Base-by-base conservation (phyloP, 2,113 vertebrate genomes). In the Podilymbus podiceps region DNA sequence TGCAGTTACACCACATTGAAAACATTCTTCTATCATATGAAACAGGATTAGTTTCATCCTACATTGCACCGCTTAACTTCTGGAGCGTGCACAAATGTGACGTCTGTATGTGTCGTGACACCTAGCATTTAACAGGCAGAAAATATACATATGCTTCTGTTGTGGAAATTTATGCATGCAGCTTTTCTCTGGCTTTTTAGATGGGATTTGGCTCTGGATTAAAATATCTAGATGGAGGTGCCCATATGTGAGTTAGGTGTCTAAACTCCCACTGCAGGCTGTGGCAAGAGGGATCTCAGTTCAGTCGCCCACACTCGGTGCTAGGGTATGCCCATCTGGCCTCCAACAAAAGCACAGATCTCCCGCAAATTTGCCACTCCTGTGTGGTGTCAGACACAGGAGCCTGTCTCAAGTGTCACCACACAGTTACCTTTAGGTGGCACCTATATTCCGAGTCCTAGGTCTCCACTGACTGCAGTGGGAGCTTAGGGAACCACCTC, bases 381-480 rank as follows among this genome's bases (percentile, higher is more conserved):
- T 25, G 1, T 2, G 4, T 50, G 12, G 14, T 69, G n/a, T 53
- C 58, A 35, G 35, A 76, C 27, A 46, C 0, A 1, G 20, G 35
- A 52, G 18, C 56, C 15, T 55, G 38, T 74, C 44, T 85, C 56
- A 71, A 23, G 17, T n/a, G 15, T 56, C 85, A 81, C 16, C 28
- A 62, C 24, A 27, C 19, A 68, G 44, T 11, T 14, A 53, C 9
- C 24, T 62, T 69, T 28, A 40, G 31, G 8, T 73, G 35, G 9
- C 55, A 80, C 3, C 18, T 47, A 2, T n/a, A 2, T 33, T 77
- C 0, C 1, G 44, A 69, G 40, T 33, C 47, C 33, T 46, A 15
- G 30, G 12, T 66, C 50, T 74, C 35, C 31, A 12, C 6, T 71
- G 24, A 35, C 15, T 53, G 24, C 50, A 66, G 42, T 14, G 5